Percentiles rank a stretch among this genome's conserved stretches.
Evolutionary conservation across 2,888 invertebrate genomes (phyloP).

Genomic region (Podotricha telesiphe): DNA sequence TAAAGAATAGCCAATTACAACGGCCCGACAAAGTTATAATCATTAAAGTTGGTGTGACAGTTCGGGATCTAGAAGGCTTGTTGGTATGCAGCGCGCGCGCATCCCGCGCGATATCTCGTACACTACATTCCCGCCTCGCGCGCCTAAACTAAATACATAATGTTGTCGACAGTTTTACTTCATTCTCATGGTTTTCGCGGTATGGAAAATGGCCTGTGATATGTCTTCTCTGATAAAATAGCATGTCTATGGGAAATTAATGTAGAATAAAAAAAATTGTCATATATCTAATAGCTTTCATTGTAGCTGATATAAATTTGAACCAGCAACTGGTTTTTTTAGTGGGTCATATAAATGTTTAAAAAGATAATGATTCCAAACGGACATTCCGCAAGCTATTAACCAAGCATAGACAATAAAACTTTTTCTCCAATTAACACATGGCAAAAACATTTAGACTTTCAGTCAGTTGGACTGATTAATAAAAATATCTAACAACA

Average conservation of each 20-base stretch:
- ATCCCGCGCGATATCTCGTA: constrained; percentile 62
- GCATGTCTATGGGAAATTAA: constrained; percentile 23
- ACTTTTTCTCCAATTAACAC: constrained; percentile 30
- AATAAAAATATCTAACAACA: constrained; percentile 47
- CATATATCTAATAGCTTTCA: not conserved
- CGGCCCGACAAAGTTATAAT: constrained; percentile 29
- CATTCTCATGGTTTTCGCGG: constrained; percentile 46
- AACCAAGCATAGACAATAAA: constrained; percentile 28
- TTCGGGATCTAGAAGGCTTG: constrained; percentile 40
- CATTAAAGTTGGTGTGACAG: constrained; percentile 38
- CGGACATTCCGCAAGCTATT: constrained; percentile 22
- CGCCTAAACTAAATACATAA: constrained; percentile 71
- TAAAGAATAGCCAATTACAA: constrained; percentile 30
- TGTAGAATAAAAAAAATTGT: constrained; percentile 15
- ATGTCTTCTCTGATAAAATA: constrained; percentile 37
- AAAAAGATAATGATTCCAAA: constrained; percentile 20
- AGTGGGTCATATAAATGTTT: constrained; percentile 14
- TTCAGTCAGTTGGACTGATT: constrained; percentile 43
- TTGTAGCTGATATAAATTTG: not conserved
- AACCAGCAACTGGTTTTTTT: constrained; percentile 17
- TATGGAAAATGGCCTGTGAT: constrained; percentile 40
- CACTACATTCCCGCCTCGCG: constrained; percentile 54
- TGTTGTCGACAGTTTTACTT: constrained; percentile 54
- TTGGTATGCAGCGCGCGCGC: constrained; percentile 46
- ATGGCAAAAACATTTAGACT: constrained; percentile 38